These are phyloP conservation scores for Nomada goodeniana DNA, from an alignment of 2,888 invertebrate genomes.

Conservation along the genomic window DNA sequence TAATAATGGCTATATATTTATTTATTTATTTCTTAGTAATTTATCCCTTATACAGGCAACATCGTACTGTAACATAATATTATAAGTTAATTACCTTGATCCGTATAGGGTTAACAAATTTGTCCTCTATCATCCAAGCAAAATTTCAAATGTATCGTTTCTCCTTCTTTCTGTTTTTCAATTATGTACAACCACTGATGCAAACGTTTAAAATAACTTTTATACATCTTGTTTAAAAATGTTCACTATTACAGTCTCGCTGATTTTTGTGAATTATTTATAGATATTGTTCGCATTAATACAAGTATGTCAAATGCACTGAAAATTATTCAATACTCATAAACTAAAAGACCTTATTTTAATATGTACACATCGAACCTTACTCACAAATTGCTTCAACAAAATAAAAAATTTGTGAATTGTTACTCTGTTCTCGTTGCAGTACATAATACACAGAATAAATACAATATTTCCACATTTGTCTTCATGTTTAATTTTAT, in stretches of 20 bases:
- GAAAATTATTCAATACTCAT: slow-evolving; percentile 54
- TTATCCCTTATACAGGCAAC: too few relatives aligned
- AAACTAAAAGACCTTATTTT: slow-evolving; percentile 59
- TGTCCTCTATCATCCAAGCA: slow-evolving; percentile 81
- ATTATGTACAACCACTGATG: slow-evolving; percentile 77
- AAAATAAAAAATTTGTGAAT: slow-evolving; percentile 61
- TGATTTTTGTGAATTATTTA: slow-evolving; percentile 60
- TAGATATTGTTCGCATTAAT: slow-evolving; percentile 44
- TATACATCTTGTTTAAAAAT: slow-evolving; percentile 78
- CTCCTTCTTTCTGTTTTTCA: slow-evolving; percentile 73
- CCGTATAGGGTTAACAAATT: slow-evolving; percentile 80
- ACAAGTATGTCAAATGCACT: slow-evolving; percentile 57
- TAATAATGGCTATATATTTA: background rate
- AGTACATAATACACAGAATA: slow-evolving; percentile 50
- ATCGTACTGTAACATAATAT: background rate
- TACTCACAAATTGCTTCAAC: slow-evolving; percentile 50
- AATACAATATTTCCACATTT: slow-evolving; percentile 57
- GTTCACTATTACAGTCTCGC: slow-evolving; percentile 55
- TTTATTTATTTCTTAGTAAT: background rate
- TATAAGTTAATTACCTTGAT: slow-evolving; percentile 72
- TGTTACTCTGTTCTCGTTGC: slow-evolving; percentile 36
- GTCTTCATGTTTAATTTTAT: slow-evolving; percentile 39
- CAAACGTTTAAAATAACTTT: slow-evolving; percentile 77
- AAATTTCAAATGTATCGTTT: slow-evolving; percentile 75
- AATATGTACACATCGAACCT: slow-evolving; percentile 47